Conservation (phyloP, 2,113 vertebrate genomes). For the Circaetus gallicus region DNA sequence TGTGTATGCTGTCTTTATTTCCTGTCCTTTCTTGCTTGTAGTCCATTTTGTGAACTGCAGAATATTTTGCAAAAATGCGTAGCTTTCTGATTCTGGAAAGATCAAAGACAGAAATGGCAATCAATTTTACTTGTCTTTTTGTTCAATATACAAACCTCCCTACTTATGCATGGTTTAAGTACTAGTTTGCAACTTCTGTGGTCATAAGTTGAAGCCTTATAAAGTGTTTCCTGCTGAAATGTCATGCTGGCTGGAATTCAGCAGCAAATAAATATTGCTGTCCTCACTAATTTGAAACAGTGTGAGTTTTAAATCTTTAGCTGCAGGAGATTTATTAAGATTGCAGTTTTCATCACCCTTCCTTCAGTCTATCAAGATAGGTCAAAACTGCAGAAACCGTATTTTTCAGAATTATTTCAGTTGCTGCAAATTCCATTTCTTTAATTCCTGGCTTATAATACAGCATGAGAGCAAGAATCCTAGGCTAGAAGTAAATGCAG, state of each 20-base stretch:
- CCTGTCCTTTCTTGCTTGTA: not conserved
- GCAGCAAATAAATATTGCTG: conserved; percentile 77
- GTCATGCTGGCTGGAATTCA: conserved; percentile 69
- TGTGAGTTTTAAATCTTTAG: conserved; percentile 73
- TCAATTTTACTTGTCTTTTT: not conserved
- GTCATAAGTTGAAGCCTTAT: conserved; percentile 67
- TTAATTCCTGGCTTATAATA: not conserved
- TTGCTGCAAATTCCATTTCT: conserved; percentile 38
- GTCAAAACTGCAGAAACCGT: conserved; percentile 52
- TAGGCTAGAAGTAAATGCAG: conserved; percentile 26
- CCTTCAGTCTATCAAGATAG: conserved; percentile 66
- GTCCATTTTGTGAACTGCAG: not conserved
- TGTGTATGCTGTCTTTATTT: not conserved
- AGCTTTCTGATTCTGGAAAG: not conserved
- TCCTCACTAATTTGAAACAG: conserved; percentile 80
- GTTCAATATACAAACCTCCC: not conserved
- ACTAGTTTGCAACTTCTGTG: conserved; percentile 49
- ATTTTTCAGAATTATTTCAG: not conserved
- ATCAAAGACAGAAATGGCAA: not conserved
- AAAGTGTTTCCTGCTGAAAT: conserved; percentile 73
- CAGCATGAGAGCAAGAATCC: not conserved
- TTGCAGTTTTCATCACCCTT: conserved; percentile 69
- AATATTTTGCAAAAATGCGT: not conserved
- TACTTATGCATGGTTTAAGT: not conserved
- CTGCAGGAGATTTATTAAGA: conserved; percentile 77